These are phyloP conservation scores for Protophormia terraenovae DNA, from an alignment of 2,888 invertebrate species.

Conservation along the genomic window DNA sequence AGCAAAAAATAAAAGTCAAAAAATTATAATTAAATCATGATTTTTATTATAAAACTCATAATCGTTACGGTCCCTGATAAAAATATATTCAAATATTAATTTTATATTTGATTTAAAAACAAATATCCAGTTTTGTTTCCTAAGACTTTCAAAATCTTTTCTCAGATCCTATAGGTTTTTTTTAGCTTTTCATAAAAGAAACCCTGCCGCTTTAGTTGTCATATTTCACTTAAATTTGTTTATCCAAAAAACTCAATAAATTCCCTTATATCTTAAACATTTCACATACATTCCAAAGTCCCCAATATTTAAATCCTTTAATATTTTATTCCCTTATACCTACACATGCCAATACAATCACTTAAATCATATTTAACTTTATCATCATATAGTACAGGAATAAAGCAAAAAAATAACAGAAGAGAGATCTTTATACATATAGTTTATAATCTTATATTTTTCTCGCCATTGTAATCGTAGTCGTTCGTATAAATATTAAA, in stretches of 20 bases:
- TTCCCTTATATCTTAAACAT: background rate
- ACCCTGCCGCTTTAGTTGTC: background rate
- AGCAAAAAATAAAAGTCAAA: too few species aligned
- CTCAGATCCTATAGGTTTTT: too few species aligned
- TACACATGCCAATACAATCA: background rate
- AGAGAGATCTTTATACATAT: constrained; percentile 1
- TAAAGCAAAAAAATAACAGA: background rate
- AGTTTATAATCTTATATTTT: constrained; percentile 25
- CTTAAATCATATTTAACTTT: background rate
- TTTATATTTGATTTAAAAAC: too few species aligned
- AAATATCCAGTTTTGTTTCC: too few species aligned
- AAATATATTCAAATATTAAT: too few species aligned
- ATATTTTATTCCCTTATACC: background rate
- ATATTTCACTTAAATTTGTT: constrained; percentile 8
- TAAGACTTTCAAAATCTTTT: too few species aligned
- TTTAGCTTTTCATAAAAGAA: background rate
- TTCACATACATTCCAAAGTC: background rate
- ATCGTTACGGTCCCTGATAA: too few species aligned
- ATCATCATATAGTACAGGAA: too few species aligned
- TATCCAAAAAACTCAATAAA: background rate
- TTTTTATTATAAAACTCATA: too few species aligned
- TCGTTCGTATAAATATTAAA: constrained; percentile 39
- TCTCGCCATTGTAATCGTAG: constrained; percentile 26
- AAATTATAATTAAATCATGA: too few species aligned
- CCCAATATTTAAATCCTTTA: constrained; percentile 10